A percentile compares a stretch with the other conserved stretches of the same genome.
These are phyloP conservation scores for Drosophila teissieri DNA, from an alignment of 1,140 invertebrate species.

Conservation along the genomic window DNA sequence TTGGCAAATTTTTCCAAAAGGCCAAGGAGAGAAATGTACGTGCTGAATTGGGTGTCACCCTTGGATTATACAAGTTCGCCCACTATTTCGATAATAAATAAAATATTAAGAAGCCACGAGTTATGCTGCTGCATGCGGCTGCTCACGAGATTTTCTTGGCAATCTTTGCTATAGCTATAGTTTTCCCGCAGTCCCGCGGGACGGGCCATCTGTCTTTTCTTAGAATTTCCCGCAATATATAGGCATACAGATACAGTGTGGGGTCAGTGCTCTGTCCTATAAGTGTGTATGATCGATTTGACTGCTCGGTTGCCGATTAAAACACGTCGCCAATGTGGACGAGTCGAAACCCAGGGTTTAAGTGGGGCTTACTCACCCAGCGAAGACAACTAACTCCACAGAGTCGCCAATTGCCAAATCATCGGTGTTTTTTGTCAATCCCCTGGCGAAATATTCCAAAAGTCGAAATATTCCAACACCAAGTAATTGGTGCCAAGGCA, in stretches of 20 bases:
- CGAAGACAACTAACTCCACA: background rate
- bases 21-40: slow-evolving; percentile 13
- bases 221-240: slow-evolving; percentile 38
- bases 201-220: slow-evolving; percentile 25
- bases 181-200: slow-evolving; percentile 18
- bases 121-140: slow-evolving; percentile 22
- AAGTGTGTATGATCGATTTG: slow-evolving; percentile 8
- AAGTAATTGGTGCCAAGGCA: slow-evolving; percentile 25
- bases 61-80: slow-evolving; percentile 32
- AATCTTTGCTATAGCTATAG: slow-evolving; percentile 9
- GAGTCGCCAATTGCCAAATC: slow-evolving; percentile 25
- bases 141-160: slow-evolving; percentile 73
- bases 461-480: background rate
- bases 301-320: slow-evolving; percentile 25
- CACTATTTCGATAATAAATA: slow-evolving; percentile 29
- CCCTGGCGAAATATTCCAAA: slow-evolving; percentile 16
- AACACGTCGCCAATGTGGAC: slow-evolving; percentile 25
- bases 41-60: slow-evolving; percentile 27
- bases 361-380: slow-evolving; percentile 6
- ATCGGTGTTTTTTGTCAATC: slow-evolving; percentile 16
- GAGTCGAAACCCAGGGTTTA: slow-evolving; percentile 3
- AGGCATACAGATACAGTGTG: slow-evolving; percentile 35
- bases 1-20: slow-evolving; percentile 18
- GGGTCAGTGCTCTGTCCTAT: slow-evolving; percentile 57
- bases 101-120: slow-evolving; percentile 23